Base-by-base conservation (phyloP, 2,888 invertebrate species). In the Pseudoips prasinana region DNA sequence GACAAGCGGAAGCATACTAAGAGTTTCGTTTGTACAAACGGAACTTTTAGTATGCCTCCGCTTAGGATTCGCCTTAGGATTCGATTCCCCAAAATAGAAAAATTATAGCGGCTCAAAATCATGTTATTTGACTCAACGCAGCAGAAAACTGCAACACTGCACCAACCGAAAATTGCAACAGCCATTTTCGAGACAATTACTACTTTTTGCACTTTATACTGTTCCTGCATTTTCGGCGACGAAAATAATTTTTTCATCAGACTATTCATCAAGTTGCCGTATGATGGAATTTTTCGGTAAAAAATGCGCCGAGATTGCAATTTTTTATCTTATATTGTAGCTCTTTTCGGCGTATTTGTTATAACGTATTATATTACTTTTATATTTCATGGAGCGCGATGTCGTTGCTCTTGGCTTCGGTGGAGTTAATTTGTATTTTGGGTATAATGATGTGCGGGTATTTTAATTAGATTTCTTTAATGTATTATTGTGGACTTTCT, bases 131-230 rank as follows among this genome's bases (percentile, higher is more conserved):
- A n/a, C n/a, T n/a, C n/a, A n/a, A n/a, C n/a, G n/a, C n/a, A n/a
- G n/a, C n/a, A n/a, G n/a, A n/a, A n/a, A n/a, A n/a, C n/a, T n/a
- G 51, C 69, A 75, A 79, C 81, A 80, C 76, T 68, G 65, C 69
- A 65, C 66, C 66, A 58, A 46, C 52, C 67, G 66, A 68, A 80
- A 78, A 80, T 81, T 79, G 73, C 78, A 65, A 58, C 69, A 51
- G 64, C 68, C 69, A 65, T 73, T 65, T 64, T 63, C 63, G 58
- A 61, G 61, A 64, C 71, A 75, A 75, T 82, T 80, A 80, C 76
- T 63, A 64, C 63, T 80, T 82, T 80, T 81, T 79, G 64, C 58
- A 51, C 53, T 54, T 54, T 64, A 71, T 64, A 67, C 63, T 62
- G 63, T 65, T 62, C 66, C 70, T 73, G 67, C 59, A 71, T 68